Base-by-base conservation (phyloP, 2,888 invertebrate species). In the Phrixothrix hirtus region DNA sequence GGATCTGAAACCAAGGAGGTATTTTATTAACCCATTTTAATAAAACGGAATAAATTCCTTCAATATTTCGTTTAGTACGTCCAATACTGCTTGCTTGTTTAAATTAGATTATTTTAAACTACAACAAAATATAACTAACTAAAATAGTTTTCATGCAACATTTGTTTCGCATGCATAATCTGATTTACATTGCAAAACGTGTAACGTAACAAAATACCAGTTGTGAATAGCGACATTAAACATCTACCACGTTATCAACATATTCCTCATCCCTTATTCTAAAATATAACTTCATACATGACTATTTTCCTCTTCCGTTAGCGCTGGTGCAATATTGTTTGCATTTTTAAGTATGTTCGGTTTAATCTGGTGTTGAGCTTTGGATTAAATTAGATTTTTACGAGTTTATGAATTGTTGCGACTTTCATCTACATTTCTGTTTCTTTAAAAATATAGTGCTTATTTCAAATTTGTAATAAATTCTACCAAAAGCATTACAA, bases 101-200 rank as follows among this genome's bases (percentile, higher is more conserved):
- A n/a, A n/a, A n/a, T n/a, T n/a, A n/a, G n/a, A n/a, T n/a, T n/a
- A n/a, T n/a, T n/a, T n/a, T n/a, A n/a, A n/a, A n/a, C n/a, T n/a
- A n/a, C n/a, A n/a, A n/a, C n/a, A n/a, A n/a, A n/a, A n/a, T n/a
- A n/a, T n/a, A n/a, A n/a, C n/a, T n/a, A n/a, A n/a, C n/a, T n/a
- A n/a, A n/a, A n/a, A n/a, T n/a, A n/a, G n/a, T n/a, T n/a, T n/a
- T n/a, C n/a, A n/a, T 26, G 31, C 42, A 30, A 30, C 34, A 13
- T 6, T 27, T 30, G 17, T 14, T 13, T 12, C 14, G 2, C 34
- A 13, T 26, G 32, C 25, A 43, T 43, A 43, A 43, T 25, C 34
- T 15, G 42, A 43, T 43, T 43, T 43, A 25, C 34, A 43, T 34
- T 36, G n/a, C 44, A 44, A 44, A 43, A 44, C 29, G 36, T 36